Base-by-base conservation (phyloP, 2,888 invertebrate genomes). In the Chrysolina americana region DNA sequence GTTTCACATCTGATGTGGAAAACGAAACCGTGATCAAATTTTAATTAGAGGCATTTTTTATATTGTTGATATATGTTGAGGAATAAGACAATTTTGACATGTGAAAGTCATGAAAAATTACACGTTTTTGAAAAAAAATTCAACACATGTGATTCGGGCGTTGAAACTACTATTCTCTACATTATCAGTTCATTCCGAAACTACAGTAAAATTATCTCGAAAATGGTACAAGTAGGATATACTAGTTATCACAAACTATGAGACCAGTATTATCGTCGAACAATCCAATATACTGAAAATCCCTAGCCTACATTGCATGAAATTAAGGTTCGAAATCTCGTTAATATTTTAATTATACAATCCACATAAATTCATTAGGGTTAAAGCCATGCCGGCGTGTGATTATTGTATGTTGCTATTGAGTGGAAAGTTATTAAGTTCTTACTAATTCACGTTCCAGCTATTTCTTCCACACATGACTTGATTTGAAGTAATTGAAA, bases 361-460 rank as follows among this genome's bases (percentile, higher is more conserved):
- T 21, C 53, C 53, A 53, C 13, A 53, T 21, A 4, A 53, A 53
- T 53, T 11, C 53, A 53, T 53, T 53, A 53, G 19, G 21, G 53
- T 53, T 53, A 53, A 19, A 53, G 21, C 19, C 21, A 53, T 13
- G 15, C 19, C 4, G 13, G 13, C 17, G 53, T 19, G 21, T 11
- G 21, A 53, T 19, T 19, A 21, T 53, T 53, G 21, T 53, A 11
- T 53, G 53, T 23, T 21, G 6, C 53, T 53, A 13, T 53, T 53
- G 53, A 19, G 21, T 53, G 19, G 10, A 5, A 53, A 53, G 21
- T 53, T 21, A 53, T 53, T 53, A 53, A 53, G 9, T 53, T 21
- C 10, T 5, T 19, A 11, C 21, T 53, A 21, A 1, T 21, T 21
- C 23, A 53, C 23, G 21, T 4, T 53, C 1, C 53, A 21, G 21